phyloP scores from a whole-genome alignment of 2,888 invertebrate genomes.

The Hypolimnas misippus region DNA sequence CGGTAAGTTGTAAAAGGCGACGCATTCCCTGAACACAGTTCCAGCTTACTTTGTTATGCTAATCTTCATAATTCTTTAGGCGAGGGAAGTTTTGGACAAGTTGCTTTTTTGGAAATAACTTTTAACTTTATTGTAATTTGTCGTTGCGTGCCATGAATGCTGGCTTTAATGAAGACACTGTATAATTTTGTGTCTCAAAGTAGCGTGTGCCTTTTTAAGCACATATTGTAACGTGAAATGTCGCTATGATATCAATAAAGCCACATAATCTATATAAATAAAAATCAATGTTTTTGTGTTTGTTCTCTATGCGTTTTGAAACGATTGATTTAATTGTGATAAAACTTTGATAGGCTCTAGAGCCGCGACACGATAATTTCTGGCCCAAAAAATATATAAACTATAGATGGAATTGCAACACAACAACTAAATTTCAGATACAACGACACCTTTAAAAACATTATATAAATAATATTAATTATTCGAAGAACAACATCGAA shows the following conservation, averaged over 20 bases:
- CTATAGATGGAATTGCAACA: no score
- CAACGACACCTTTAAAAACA: no score
- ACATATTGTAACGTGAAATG: not conserved
- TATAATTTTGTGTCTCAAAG: slow-evolving; percentile 3
- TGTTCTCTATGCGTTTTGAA: no score
- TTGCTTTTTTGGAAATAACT: slow-evolving; percentile 80
- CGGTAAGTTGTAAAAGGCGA: slow-evolving; percentile 65
- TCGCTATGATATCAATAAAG: not conserved
- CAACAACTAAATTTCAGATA: no score
- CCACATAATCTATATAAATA: no score
- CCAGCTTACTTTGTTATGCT: slow-evolving; percentile 82
- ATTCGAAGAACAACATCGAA: no score
- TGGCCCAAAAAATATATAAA: no score
- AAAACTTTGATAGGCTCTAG: no score
- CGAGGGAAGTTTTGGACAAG: slow-evolving; percentile 71
- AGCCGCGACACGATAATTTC: no score
- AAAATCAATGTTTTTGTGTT: no score
- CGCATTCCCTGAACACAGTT: slow-evolving; percentile 75
- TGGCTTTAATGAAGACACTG: slow-evolving; percentile 41
- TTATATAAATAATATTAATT: no score
- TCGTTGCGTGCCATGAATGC: slow-evolving; percentile 62
- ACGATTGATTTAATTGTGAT: no score
- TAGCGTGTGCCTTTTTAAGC: not conserved
- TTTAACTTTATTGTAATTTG: slow-evolving; percentile 79
- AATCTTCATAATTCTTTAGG: slow-evolving; percentile 82